These are phyloP conservation scores for Dascillus cervinus DNA, from an alignment of 2,888 invertebrate genomes.

Conservation along the genomic window DNA sequence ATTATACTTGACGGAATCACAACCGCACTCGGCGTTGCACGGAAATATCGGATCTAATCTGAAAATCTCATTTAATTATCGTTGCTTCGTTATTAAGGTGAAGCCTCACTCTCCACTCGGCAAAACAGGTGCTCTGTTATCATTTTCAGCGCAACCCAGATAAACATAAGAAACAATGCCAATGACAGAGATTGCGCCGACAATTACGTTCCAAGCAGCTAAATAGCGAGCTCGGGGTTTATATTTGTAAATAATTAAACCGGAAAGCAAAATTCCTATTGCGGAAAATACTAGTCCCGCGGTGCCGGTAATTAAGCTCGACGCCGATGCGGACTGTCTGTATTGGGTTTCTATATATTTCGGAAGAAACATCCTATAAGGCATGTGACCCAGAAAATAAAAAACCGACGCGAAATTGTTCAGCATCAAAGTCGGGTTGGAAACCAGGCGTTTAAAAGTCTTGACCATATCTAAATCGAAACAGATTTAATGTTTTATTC, in stretches of 20 bases:
- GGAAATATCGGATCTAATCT: constrained; percentile 41
- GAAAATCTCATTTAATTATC: constrained; percentile 14
- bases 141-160: constrained; percentile 58
- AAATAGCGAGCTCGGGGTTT: constrained; percentile 59
- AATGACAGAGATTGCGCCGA: constrained; percentile 54
- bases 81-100: too few species aligned
- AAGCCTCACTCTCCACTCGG: constrained; percentile 38
- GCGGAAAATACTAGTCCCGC: constrained; percentile 64
- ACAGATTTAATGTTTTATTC: constrained; percentile 2
- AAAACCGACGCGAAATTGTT: constrained; percentile 68
- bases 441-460: constrained; percentile 55
- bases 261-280: constrained; percentile 59
- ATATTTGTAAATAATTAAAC: constrained; percentile 56
- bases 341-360: constrained; percentile 81
- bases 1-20: constrained; percentile 64
- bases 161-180: constrained; percentile 59
- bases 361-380: constrained; percentile 74
- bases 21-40: constrained; percentile 60
- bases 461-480: constrained; percentile 51
- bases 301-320: constrained; percentile 67
- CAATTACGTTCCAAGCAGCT: constrained; percentile 62
- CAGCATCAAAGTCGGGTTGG: constrained; percentile 61
- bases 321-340: constrained; percentile 64
- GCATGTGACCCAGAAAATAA: constrained; percentile 63
- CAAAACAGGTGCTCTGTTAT: constrained; percentile 43